Percentiles rank a stretch among this genome's conserved stretches.
Evolutionary conservation across 2,888 invertebrate genomes (phyloP).

Genomic region (Caenorhabditis sinica): DNA sequence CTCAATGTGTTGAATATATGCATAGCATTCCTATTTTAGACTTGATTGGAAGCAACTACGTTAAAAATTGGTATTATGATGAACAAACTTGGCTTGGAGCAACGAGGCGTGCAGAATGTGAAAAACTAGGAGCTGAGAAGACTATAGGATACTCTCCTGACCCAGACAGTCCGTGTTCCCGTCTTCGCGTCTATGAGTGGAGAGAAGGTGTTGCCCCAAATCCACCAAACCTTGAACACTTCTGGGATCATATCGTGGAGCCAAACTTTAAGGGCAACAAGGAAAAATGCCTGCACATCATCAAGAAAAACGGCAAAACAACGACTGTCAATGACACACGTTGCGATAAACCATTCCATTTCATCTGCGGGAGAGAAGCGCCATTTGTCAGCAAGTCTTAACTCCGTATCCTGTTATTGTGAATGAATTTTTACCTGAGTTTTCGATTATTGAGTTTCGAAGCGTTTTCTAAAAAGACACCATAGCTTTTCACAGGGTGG

Average conservation of each 20-base stretch:
- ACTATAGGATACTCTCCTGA: not conserved
- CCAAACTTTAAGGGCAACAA: not conserved
- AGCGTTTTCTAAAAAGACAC: too few relatives aligned
- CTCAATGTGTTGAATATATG: not conserved
- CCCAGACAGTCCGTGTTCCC: not conserved
- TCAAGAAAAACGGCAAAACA: not conserved
- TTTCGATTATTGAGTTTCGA: too few relatives aligned
- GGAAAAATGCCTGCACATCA: not conserved
- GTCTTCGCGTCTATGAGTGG: slow-evolving; percentile 1
- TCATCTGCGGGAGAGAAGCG: slow-evolving; percentile 8
- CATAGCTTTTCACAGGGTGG: too few relatives aligned
- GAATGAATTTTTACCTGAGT: too few relatives aligned
- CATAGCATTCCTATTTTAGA: not conserved
- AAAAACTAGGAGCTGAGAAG: not conserved
- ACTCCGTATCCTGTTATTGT: too few relatives aligned
- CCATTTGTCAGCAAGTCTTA: not conserved
- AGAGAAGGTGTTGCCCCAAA: not conserved
- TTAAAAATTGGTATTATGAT: not conserved
- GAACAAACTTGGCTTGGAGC: slow-evolving; percentile 6
- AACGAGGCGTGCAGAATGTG: not conserved
- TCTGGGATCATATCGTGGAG: not conserved
- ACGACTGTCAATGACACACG: not conserved
- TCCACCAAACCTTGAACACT: not conserved
- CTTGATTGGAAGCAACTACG: not conserved
- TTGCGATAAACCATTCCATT: not conserved